These are phyloP conservation scores for Eulacestoma nigropectus DNA, from an alignment of 2,113 vertebrate genomes.

Conservation along the genomic window DNA sequence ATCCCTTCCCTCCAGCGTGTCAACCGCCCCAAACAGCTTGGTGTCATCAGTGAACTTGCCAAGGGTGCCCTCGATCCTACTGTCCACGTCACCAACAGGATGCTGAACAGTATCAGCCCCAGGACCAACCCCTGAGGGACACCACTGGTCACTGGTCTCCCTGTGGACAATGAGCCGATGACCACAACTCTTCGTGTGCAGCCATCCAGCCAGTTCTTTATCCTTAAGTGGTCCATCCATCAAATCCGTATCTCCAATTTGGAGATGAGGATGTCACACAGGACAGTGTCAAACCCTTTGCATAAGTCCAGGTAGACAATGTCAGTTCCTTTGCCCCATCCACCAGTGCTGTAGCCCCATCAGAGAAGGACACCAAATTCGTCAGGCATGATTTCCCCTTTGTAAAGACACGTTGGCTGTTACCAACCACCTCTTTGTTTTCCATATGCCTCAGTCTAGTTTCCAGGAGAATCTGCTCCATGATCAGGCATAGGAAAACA, in stretches of 20 bases:
- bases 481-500: neutral
- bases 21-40: accelerated
- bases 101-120: neutral
- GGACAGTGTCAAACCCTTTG: neutral
- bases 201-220: neutral
- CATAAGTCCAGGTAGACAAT: accelerated
- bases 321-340: neutral
- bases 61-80: neutral
- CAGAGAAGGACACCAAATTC: neutral
- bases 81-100: neutral
- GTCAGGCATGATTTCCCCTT: neutral
- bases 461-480: neutral
- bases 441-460: neutral
- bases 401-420: neutral
- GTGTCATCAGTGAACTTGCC: neutral
- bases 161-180: neutral
- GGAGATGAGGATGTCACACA: neutral
- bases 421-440: neutral
- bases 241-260: neutral
- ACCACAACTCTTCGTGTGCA: neutral
- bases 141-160: neutral
- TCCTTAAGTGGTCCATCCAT: neutral
- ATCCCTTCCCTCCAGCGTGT: neutral
- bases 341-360: neutral
- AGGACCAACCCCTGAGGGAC: neutral